Percentiles rank a stretch among this genome's conserved stretches.
Evolutionary conservation across 2,888 invertebrate genomes (phyloP).

Genomic region (Trimorus sp.): DNA sequence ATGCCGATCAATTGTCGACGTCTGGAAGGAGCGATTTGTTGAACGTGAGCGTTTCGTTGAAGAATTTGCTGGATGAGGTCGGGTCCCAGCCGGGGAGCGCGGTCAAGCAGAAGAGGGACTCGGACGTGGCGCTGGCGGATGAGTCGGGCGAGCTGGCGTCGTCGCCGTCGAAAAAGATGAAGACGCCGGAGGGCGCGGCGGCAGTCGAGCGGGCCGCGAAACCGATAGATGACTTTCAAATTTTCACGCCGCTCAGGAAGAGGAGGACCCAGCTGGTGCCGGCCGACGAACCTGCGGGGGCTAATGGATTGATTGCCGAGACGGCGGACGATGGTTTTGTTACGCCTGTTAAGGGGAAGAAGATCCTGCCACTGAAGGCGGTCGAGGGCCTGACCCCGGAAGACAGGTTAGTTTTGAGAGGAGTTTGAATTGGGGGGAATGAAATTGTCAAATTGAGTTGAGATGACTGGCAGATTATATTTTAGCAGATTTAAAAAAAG

Average conservation of each 20-base stretch:
- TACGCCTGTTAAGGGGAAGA: constrained; percentile 51
- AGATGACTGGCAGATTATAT: too few relatives aligned
- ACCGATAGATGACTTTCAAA: constrained; percentile 74
- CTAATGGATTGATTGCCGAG: neutral
- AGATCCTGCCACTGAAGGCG: neutral
- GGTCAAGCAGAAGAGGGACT: constrained; percentile 12
- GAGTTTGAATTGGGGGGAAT: too few relatives aligned
- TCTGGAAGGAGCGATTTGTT: constrained; percentile 19
- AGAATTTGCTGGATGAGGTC: constrained; percentile 41
- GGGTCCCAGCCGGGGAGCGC: neutral
- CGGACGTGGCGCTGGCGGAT: neutral
- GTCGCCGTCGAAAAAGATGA: constrained; percentile 70
- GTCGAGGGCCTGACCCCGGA: constrained; percentile 47
- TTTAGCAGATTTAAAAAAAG: too few relatives aligned
- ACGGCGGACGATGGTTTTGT: constrained; percentile 30
- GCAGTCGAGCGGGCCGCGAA: constrained; percentile 50
- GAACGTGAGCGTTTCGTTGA: constrained; percentile 44
- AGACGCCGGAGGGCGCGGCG: constrained; percentile 56
- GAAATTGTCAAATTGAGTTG: too few relatives aligned
- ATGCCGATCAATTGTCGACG: constrained; percentile 40
- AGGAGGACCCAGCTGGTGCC: constrained; percentile 64
- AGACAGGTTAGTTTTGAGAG: constrained; percentile 29
- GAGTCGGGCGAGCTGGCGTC: too few relatives aligned
- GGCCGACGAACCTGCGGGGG: constrained; percentile 27
- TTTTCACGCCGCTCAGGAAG: constrained; percentile 77